Conservation (phyloP, 2,888 invertebrate species). For the Nemotelus pantherinus region DNA sequence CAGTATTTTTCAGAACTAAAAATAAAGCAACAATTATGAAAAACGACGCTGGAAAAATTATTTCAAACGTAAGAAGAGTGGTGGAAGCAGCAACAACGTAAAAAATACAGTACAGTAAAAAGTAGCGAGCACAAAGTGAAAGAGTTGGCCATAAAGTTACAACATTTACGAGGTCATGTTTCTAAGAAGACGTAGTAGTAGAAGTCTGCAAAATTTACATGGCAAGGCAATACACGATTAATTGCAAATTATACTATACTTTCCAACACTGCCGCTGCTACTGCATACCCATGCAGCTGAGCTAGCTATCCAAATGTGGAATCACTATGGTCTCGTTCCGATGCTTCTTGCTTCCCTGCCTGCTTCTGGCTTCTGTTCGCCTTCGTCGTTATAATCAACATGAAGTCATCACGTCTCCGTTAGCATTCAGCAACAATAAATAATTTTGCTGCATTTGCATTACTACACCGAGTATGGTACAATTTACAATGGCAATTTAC, state of each 20-base stretch:
- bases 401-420: constrained; percentile 33
- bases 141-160: constrained; percentile 44
- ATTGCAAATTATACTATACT: constrained; percentile 37
- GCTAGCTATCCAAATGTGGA: constrained; percentile 23
- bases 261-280: not conserved
- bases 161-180: constrained; percentile 39
- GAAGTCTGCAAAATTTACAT: constrained; percentile 43
- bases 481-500: constrained; percentile 24
- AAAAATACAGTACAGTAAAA: constrained; percentile 27
- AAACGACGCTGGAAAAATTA: constrained; percentile 33
- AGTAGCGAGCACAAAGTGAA: constrained; percentile 39
- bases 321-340: constrained; percentile 3
- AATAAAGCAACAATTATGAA: constrained; percentile 40
- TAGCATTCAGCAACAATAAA: constrained; percentile 39
- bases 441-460: constrained; percentile 42
- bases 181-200: constrained; percentile 28
- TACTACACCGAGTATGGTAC: constrained; percentile 25
- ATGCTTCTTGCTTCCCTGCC: constrained; percentile 4
- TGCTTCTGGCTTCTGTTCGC: not conserved
- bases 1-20: constrained; percentile 40
- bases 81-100: constrained; percentile 18
- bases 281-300: not conserved
- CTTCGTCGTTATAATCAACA: not conserved
- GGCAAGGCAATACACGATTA: constrained; percentile 43
- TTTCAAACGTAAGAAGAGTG: constrained; percentile 27